phyloP scores from a whole-genome alignment of 2,797 vertebrate species.

The Lepilemur septentrionalis region DNA sequence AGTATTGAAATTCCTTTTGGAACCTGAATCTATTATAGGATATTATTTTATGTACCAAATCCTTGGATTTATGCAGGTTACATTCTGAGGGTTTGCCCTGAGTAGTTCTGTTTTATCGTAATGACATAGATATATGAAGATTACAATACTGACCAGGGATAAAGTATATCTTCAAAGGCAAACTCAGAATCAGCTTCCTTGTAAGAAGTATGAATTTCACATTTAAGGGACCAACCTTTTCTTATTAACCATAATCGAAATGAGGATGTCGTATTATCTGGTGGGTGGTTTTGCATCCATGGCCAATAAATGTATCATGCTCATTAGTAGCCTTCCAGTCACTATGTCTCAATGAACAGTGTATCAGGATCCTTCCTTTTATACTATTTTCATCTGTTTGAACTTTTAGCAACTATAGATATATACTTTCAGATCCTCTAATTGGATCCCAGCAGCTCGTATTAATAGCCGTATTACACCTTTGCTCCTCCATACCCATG shows the following conservation, averaged over 20 bases:
- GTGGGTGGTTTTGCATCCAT: background rate
- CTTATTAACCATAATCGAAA: background rate
- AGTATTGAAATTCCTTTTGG: background rate
- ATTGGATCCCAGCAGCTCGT: background rate
- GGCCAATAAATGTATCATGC: background rate
- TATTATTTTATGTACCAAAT: background rate
- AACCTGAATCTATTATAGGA: background rate
- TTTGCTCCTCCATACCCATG: background rate
- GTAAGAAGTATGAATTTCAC: background rate
- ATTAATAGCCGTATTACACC: background rate
- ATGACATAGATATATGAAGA: background rate
- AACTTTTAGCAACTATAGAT: background rate
- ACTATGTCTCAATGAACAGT: background rate
- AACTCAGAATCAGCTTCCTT: background rate
- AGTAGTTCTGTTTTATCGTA: slow-evolving; percentile 6
- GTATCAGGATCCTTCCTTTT: background rate
- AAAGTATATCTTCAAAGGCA: background rate
- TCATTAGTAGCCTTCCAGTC: background rate
- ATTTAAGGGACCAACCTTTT: background rate
- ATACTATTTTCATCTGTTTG: background rate
- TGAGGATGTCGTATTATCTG: background rate
- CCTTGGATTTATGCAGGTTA: background rate
- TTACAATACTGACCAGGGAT: background rate
- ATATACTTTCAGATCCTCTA: background rate
- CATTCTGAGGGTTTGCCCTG: background rate